Base-by-base conservation (phyloP, 2,888 invertebrate genomes). In the Noctua janthina region DNA sequence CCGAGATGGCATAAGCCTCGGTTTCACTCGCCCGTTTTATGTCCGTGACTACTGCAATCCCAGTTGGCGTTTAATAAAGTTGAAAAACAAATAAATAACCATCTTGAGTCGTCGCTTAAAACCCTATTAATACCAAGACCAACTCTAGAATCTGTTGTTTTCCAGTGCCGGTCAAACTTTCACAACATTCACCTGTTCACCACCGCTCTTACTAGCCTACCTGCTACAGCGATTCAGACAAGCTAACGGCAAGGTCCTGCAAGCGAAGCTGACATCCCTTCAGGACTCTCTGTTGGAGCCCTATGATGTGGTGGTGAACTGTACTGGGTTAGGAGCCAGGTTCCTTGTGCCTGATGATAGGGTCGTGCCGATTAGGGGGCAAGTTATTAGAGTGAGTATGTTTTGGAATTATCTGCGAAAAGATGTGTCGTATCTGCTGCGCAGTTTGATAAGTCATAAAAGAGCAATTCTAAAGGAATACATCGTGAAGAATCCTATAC, bases 251-350 rank as follows among this genome's bases (percentile, higher is more conserved):
- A 97, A 96, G 88, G 93, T 98, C 10, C 7, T 92, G 5, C 84
- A 87, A 35, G 90, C 89, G 0, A 91, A 90, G 54, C 82, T 97
- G 17, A 83, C 83, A 3, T 95, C 95, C 0, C 81, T 97, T 0
- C 78, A 88, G 1, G 94, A 97, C 20, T 93, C 96, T 74, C 92
- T 98, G 0, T 92, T 97, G 8, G 56, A 93, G 94, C 17, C 70
- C 0, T 98, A 96, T 90, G 98, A 98, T 91, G 96, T 98, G 0
- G 95, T 99, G n/a, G 97, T 99, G 68, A 99, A 99, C 93, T 99
- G 99, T 89, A 97, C 98, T 1, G 99, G 98, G 3, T 91, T 99
- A 1, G 98, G 97, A 1, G 97, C 99, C 0, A 96, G 96, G 86
- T 86, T 96, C 15, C 93, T 99, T 0, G 97, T 98, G 1, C 96